These are phyloP conservation scores for Leguminivora glycinivorella DNA, from an alignment of 1,140 invertebrate genomes.

Conservation along the genomic window DNA sequence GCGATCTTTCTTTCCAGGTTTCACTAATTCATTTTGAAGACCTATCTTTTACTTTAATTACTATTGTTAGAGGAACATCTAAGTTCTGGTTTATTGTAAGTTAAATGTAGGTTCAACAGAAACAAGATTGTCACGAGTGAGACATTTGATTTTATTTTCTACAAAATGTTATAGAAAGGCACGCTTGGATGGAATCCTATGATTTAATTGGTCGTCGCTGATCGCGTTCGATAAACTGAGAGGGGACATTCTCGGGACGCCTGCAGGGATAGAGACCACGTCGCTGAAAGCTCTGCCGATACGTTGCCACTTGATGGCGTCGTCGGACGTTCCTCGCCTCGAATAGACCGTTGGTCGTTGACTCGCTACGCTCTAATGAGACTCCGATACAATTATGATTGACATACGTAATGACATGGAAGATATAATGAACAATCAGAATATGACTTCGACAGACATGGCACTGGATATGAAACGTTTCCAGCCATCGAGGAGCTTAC, in stretches of 20 bases:
- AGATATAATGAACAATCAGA: constrained; percentile 20
- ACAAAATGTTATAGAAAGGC: constrained; percentile 77
- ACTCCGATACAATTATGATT: constrained; percentile 5
- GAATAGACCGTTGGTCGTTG: constrained; percentile 3
- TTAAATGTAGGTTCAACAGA: constrained; percentile 50
- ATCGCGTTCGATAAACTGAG: constrained; percentile 52
- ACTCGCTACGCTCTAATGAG: background rate
- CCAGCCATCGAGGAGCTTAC: constrained; percentile 3
- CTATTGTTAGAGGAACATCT: constrained; percentile 46
- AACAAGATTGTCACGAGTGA: constrained; percentile 41
- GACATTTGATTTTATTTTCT: constrained; percentile 67
- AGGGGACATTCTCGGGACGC: constrained; percentile 47
- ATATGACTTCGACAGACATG: background rate
- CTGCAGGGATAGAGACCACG: constrained; percentile 39
- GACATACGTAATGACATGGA: background rate
- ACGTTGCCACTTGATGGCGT: constrained; percentile 15
- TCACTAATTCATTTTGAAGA: constrained; percentile 28
- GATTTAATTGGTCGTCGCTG: constrained; percentile 68
- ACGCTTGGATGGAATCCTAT: constrained; percentile 74
- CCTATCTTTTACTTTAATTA: constrained; percentile 32
- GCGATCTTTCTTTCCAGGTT: constrained; percentile 57
- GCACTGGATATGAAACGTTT: background rate
- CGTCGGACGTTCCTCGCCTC: constrained; percentile 2
- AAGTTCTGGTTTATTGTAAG: constrained; percentile 50
- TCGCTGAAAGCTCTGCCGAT: constrained; percentile 31